These are phyloP conservation scores for Luperina nickerlii DNA, from an alignment of 2,888 invertebrate species.

Conservation along the genomic window DNA sequence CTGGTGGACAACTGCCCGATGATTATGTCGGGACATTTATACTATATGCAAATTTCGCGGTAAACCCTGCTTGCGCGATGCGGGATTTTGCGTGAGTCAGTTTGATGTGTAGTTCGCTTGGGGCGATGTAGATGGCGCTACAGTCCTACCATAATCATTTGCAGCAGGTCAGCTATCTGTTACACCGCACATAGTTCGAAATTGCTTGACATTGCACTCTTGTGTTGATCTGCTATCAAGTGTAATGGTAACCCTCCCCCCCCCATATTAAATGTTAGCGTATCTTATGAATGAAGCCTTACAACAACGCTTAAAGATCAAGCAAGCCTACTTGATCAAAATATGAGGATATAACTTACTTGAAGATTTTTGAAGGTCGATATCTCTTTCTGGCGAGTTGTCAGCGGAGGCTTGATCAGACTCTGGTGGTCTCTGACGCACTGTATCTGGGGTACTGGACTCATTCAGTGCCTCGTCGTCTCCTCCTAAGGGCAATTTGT, in stretches of 20 bases:
- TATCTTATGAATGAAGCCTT: background rate
- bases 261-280: background rate
- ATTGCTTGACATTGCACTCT: no score
- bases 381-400: slow-evolving; percentile 23
- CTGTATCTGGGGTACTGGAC: slow-evolving; percentile 76
- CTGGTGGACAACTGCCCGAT: background rate
- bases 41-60: background rate
- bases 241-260: background rate
- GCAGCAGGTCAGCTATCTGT: background rate
- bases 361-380: slow-evolving; percentile 51
- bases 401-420: background rate
- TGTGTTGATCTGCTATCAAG: background rate
- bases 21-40: background rate
- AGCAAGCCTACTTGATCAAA: background rate
- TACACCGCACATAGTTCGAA: no score
- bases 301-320: background rate
- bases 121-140: no score
- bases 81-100: background rate
- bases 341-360: slow-evolving; percentile 45
- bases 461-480: slow-evolving; percentile 75
- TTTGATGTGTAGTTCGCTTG: background rate
- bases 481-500: slow-evolving; percentile 57
- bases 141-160: no score
- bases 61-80: background rate
- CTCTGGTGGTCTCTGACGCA: slow-evolving; percentile 72